Percentiles rank a stretch among this genome's conserved stretches.
These are phyloP conservation scores for Auanema sp. DNA, from an alignment of 2,888 invertebrate species.

Conservation along the genomic window DNA sequence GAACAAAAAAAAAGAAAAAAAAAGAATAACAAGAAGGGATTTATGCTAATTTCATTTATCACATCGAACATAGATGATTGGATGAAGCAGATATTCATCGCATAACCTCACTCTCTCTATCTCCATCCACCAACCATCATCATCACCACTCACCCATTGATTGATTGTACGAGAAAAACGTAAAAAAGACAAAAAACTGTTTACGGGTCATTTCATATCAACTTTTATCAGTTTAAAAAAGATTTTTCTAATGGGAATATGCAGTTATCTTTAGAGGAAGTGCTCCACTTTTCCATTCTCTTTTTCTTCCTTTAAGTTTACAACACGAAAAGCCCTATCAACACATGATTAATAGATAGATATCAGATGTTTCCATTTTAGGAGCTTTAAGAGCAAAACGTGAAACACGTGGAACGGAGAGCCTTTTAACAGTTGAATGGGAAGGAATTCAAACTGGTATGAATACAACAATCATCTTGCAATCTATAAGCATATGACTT, in stretches of 20 bases:
- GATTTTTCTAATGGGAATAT: neutral
- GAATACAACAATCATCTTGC: constrained; percentile 8
- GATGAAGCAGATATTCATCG: too few species aligned
- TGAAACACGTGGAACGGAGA: constrained; percentile 47
- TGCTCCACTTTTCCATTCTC: neutral
- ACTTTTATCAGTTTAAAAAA: too few species aligned
- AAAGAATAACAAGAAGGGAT: too few species aligned
- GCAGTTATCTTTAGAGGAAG: neutral
- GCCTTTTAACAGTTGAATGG: constrained; percentile 64
- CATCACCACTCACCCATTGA: too few species aligned
- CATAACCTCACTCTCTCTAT: too few species aligned
- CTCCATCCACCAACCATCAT: too few species aligned
- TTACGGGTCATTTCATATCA: too few species aligned
- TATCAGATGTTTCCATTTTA: neutral
- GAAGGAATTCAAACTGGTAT: constrained; percentile 63
- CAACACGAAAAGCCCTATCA: neutral
- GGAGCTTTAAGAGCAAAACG: constrained; percentile 38
- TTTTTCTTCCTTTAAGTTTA: neutral
- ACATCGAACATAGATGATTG: too few species aligned
- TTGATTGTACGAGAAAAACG: too few species aligned
- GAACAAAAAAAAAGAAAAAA: too few species aligned
- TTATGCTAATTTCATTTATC: too few species aligned
- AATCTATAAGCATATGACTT: neutral
- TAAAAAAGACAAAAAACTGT: too few species aligned
- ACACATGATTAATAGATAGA: neutral